Conservation (phyloP, 2,888 invertebrate species). For the Drosophila atroscutellata region DNA sequence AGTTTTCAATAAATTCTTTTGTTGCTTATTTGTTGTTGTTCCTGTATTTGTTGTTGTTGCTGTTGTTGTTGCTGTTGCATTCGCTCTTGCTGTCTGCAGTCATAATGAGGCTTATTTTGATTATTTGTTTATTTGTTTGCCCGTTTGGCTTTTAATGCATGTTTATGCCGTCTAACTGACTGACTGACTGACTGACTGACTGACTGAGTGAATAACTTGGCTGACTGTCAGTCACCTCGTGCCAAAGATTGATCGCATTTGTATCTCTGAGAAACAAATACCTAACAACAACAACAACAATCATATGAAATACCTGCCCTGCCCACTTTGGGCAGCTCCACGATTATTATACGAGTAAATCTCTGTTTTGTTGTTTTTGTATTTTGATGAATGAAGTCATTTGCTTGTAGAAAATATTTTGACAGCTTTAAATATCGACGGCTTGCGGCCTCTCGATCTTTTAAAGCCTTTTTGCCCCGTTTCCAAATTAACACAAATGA, state of each 20-base stretch:
- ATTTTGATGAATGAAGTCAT: constrained; percentile 78
- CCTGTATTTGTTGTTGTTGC: constrained; percentile 18
- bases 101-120: constrained; percentile 77
- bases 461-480: constrained; percentile 38
- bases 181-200: constrained; percentile 32
- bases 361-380: constrained; percentile 4
- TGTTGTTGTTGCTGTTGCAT: constrained; percentile 18
- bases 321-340: constrained; percentile 47
- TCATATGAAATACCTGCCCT: constrained; percentile 59
- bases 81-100: constrained; percentile 49
- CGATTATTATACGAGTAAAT: constrained; percentile 29
- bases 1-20: constrained; percentile 69
- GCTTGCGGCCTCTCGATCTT: constrained; percentile 24
- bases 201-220: constrained; percentile 34
- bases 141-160: constrained; percentile 67
- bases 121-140: constrained; percentile 72
- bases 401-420: constrained; percentile 81
- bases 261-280: constrained; percentile 5
- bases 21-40: constrained; percentile 20
- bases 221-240: constrained; percentile 47
- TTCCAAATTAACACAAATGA: constrained; percentile 80
- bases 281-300: not conserved
- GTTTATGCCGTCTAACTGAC: constrained; percentile 53
- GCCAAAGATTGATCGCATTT: constrained; percentile 62
- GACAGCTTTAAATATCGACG: constrained; percentile 79